Evolutionary conservation across 2,797 vertebrate species (phyloP), one percentile per base, ranked within the genome.

Genomic region (Enteromius afrohamiltoni): DNA sequence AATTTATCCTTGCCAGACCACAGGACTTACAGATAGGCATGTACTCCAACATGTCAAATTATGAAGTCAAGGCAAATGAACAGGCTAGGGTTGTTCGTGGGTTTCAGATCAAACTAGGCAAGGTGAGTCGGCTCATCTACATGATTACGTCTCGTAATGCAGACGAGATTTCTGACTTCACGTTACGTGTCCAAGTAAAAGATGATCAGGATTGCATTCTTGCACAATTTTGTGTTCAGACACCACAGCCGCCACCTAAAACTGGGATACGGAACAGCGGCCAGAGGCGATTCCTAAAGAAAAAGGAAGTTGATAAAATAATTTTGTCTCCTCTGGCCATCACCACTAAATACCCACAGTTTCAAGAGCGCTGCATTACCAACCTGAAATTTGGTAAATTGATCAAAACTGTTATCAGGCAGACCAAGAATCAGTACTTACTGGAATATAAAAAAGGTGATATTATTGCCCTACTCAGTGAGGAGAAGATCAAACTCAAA

Each of bases 361-460:
- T 99, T 86, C 97, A 98, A 91, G 97, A 99, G 76, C 94, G 97
- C 2, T 95, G 94, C 0, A 92, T 99, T 77, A 93, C 92, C 77
- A 97, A 94, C 89, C 89, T 99, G 37, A 98, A 96, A 86, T 97
- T 98, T 0, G 97, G 97, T 9, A 98, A 97, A 88, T 75, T 99
- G 86, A 94, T 99, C 49, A 99, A 99, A 93, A 98, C 97, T 0
- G 97, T 99, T 49, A 95, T 96, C 73, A 91, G 98, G 74, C 98
- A 98, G 92, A 96, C 94, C 89, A 99, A 98, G 92, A 97, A 96
- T 91, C 96, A 95, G 13, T 99, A 99, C 83, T 91, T 99, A 88
- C 89, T 99, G 92, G 98, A 99, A 87, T 99, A 99, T 90, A 98
- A 97, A 91, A 99, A 98, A 83, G 98, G 98, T 0, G 98, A 99